These are phyloP conservation scores for Pelvicachromis taeniatus DNA, from an alignment of 2,113 vertebrate species.

Conservation along the genomic window DNA sequence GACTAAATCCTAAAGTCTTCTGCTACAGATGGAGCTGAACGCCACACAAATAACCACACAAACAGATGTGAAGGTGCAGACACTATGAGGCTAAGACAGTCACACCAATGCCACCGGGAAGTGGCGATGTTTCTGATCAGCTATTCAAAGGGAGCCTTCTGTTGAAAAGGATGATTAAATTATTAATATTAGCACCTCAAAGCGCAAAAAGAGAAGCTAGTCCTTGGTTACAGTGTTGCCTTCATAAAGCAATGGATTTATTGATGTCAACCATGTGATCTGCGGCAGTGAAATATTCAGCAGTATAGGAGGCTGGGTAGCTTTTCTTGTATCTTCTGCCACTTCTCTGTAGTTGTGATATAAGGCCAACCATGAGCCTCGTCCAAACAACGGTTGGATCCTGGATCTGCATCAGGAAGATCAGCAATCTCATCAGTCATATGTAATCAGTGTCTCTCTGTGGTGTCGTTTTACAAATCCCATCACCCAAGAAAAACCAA, in stretches of 20 bases:
- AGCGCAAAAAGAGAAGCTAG: background rate
- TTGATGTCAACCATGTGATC: background rate
- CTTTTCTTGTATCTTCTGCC: background rate
- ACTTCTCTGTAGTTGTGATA: background rate
- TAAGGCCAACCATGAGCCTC: background rate
- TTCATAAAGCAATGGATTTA: background rate
- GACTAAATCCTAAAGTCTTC: background rate
- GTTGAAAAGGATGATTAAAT: background rate
- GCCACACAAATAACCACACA: background rate
- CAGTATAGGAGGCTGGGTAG: background rate
- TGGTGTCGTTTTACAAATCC: background rate
- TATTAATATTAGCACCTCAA: background rate
- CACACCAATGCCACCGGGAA: background rate
- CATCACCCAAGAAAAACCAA: background rate
- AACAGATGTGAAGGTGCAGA: background rate
- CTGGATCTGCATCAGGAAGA: background rate
- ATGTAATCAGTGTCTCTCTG: background rate
- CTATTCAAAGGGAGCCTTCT: background rate
- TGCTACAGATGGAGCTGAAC: background rate
- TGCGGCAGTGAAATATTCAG: background rate
- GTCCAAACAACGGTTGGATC: slow-evolving; percentile 7
- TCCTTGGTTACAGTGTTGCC: background rate
- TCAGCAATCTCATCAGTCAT: background rate
- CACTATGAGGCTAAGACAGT: background rate
- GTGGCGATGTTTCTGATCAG: background rate